These are phyloP conservation scores for Galeopsomyia nigrocyanea DNA, from an alignment of 2,888 invertebrate species.

Conservation along the genomic window DNA sequence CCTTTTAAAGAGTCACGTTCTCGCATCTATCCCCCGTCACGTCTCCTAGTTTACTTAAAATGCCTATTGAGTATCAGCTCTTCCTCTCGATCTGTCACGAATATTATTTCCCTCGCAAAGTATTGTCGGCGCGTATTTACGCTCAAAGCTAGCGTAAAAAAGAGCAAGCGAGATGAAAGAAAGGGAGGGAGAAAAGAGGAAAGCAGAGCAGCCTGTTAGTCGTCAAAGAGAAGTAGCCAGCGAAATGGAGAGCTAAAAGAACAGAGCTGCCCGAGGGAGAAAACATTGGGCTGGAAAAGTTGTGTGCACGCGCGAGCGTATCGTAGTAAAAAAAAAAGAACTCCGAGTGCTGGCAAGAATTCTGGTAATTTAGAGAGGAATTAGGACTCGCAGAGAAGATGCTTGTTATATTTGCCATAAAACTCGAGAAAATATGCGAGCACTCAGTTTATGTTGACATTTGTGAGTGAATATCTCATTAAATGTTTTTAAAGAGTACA, in stretches of 20 bases:
- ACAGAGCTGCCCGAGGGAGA: constrained; percentile 8
- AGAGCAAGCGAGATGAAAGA: constrained; percentile 43
- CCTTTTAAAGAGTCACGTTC: constrained; percentile 37
- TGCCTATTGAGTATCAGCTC: constrained; percentile 23
- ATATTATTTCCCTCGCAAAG: neutral
- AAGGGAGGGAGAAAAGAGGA: neutral
- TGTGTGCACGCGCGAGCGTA: no score
- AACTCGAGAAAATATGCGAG: no score
- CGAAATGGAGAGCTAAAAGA: constrained; percentile 16
- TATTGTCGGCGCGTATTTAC: constrained; percentile 50
- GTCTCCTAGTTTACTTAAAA: constrained; percentile 35
- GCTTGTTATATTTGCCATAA: no score
- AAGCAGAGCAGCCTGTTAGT: constrained; percentile 1
- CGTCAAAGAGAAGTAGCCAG: constrained; percentile 41
- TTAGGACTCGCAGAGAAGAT: no score
- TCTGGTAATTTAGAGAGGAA: no score
- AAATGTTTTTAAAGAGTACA: no score
- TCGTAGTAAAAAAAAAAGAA: neutral
- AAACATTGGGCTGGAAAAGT: neutral
- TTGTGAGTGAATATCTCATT: no score
- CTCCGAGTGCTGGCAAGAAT: constrained; percentile 5
- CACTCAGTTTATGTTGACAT: no score
- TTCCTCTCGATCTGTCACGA: neutral
- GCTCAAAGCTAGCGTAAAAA: constrained; percentile 52
- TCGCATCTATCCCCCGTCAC: constrained; percentile 14